phyloP scores from a whole-genome alignment of 2,113 vertebrate genomes.

The Ammodytes dubius region DNA sequence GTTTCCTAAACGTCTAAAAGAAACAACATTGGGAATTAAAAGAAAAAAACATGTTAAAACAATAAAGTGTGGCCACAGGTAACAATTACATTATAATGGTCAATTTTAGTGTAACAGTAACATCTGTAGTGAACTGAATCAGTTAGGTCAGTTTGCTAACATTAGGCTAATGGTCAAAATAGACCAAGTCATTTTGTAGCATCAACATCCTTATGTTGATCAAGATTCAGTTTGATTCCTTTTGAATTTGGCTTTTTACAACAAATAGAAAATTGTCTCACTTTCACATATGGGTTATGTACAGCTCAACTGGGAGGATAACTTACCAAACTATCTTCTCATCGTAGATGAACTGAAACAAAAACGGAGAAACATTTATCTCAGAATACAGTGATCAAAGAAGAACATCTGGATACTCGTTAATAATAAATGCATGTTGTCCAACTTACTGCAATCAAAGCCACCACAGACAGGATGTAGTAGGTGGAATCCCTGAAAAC shows the following conservation, averaged over 20 bases:
- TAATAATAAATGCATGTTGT: background rate
- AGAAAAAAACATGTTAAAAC: no score
- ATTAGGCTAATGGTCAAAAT: background rate
- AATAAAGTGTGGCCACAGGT: background rate
- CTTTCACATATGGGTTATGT: background rate
- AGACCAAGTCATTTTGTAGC: background rate
- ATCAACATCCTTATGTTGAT: background rate
- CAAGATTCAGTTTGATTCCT: background rate
- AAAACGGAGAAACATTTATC: accelerated
- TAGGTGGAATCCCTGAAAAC: constrained; percentile 96
- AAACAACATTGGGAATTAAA: no score
- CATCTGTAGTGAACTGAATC: background rate
- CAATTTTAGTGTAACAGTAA: background rate
- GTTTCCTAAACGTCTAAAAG: background rate
- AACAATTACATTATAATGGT: background rate
- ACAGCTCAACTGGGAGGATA: background rate
- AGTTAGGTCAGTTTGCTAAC: background rate
- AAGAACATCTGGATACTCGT: background rate
- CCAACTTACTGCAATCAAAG: constrained; percentile 93
- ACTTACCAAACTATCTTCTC: constrained; percentile 97
- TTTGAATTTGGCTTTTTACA: background rate
- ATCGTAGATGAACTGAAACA: constrained; percentile 94
- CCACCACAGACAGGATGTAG: constrained; percentile 92
- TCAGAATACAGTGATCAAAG: background rate
- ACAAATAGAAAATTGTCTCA: no score